phyloP scores from a whole-genome alignment of 1,140 invertebrate genomes.

The Pantala flavescens region DNA sequence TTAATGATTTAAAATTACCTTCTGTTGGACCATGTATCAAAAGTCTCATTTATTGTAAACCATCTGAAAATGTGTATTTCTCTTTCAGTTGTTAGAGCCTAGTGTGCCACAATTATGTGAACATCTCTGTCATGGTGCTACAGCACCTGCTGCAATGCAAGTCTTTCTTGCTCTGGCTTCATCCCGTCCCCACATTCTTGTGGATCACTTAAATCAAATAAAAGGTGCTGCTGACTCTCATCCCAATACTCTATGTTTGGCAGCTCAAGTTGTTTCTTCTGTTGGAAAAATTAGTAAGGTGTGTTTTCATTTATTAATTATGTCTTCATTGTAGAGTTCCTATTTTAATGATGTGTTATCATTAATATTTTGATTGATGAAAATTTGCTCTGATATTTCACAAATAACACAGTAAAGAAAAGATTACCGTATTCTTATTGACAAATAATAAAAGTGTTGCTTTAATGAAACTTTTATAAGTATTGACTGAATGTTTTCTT shows the following conservation, averaged over 20 bases:
- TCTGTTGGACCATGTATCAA: too few relatives aligned
- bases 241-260: slow-evolving; percentile 51
- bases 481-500: too few relatives aligned
- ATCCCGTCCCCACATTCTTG: slow-evolving; percentile 50
- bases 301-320: slow-evolving; percentile 21
- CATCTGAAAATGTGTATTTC: background rate
- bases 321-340: background rate
- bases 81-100: slow-evolving; percentile 54
- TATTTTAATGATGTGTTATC: too few relatives aligned
- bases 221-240: slow-evolving; percentile 54
- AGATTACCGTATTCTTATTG: too few relatives aligned
- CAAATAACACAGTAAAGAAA: too few relatives aligned
- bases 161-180: slow-evolving; percentile 66
- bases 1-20: background rate
- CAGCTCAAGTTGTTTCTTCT: slow-evolving; percentile 52
- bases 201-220: slow-evolving; percentile 55
- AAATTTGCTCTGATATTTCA: too few relatives aligned
- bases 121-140: slow-evolving; percentile 48
- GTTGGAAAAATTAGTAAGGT: slow-evolving; percentile 53
- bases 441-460: too few relatives aligned
- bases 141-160: slow-evolving; percentile 53
- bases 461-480: too few relatives aligned
- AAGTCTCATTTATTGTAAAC: too few relatives aligned
- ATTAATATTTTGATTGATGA: too few relatives aligned
- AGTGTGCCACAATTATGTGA: slow-evolving; percentile 65